Evolutionary conservation across 1,140 invertebrate species (phyloP).

Genomic region (Solen grandis): DNA sequence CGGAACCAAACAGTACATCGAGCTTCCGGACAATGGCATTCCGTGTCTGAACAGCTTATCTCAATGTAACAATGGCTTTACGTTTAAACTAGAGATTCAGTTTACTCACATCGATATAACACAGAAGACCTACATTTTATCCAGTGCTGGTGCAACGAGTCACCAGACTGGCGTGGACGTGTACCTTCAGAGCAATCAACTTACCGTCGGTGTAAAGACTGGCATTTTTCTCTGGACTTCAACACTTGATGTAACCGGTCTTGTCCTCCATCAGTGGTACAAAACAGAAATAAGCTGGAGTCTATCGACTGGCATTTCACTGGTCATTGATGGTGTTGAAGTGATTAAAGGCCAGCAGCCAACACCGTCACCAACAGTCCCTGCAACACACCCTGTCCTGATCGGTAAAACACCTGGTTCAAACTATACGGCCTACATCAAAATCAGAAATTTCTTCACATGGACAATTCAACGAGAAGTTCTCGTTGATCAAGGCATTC

Average conservation of each 20-base stretch:
- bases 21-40: constrained; percentile 37
- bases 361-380: constrained; percentile 7
- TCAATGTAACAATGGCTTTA: constrained; percentile 42
- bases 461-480: constrained; percentile 46
- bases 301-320: not conserved
- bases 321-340: constrained; percentile 30
- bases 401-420: constrained; percentile 35
- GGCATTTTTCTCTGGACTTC: constrained; percentile 16
- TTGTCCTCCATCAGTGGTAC: constrained; percentile 33
- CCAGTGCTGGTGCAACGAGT: constrained; percentile 30
- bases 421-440: constrained; percentile 35
- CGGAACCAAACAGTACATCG: constrained; percentile 46
- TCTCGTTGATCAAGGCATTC: constrained; percentile 22
- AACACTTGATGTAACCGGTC: constrained; percentile 6
- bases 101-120: constrained; percentile 23
- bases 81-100: constrained; percentile 36
- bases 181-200: constrained; percentile 22
- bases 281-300: constrained; percentile 40
- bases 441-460: constrained; percentile 42
- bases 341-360: not conserved
- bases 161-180: constrained; percentile 28
- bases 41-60: constrained; percentile 29
- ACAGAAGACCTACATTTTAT: constrained; percentile 39
- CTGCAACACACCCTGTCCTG: constrained; percentile 29
- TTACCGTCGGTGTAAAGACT: constrained; percentile 34